Base-by-base conservation (phyloP, 2,888 invertebrate species). In the Brachyptera risi region DNA sequence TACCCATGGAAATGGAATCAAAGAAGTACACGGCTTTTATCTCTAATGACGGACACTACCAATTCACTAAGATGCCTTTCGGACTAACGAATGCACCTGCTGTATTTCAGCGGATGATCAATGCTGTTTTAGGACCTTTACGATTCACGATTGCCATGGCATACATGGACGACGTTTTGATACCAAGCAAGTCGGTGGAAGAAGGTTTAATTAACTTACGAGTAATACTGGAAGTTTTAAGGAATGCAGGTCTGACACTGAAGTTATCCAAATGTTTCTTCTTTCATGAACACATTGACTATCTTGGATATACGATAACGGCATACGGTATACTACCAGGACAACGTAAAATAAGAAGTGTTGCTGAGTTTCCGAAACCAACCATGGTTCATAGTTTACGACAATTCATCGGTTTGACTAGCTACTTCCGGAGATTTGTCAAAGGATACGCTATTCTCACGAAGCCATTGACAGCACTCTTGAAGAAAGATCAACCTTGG, bases 1-100 rank as follows among this genome's bases (percentile, higher is more conserved):
- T 75, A 3, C 70, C 68, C 0, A 65, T 76, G n/a, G 64, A 65
- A 37, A 70, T 1, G n/a, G n/a, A n/a, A n/a, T 70, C 72, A 1
- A 65, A 68, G 19, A 67, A 67, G 1, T 69, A 70, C 47, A 75
- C 74, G 0, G 71, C 72, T 0, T 74, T 75, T 58, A 69, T 72
- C 0, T 76, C 73, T 0, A 71, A 71, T 0, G 70, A 72, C 37
- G 74, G 74, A 0, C 70, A 73, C 13, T 75, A 66, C 47, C 71
- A 75, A 62, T 74, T 69, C 58, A 68, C 71, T 15, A 63, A 67
- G 0, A 69, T 73, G 70, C 70, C 72, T 1, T 75, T 73, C 61
- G 73, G 73, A 1, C 66, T 75, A 0, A 64, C 65, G 0, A 75
- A 75, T 61, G 72, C 75, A 0, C 73, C 73, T 3, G 67, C 71